Evolutionary conservation across 2,113 vertebrate species (phyloP), one percentile per base, ranked within the genome.

Genomic region (Porphyrio hochstetteri): DNA sequence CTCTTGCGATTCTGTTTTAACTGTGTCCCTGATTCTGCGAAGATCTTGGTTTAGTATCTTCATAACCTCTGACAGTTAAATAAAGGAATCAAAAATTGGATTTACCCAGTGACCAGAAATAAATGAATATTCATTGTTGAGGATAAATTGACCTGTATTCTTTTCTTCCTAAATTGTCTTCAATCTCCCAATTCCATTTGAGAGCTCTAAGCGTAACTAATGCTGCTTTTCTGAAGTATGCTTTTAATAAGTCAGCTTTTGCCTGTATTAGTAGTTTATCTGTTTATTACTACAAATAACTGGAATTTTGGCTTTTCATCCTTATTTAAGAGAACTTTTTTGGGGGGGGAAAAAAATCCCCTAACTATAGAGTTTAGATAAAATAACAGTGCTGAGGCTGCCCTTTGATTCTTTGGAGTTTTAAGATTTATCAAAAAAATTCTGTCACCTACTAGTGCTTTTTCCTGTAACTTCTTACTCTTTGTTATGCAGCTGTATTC

Each of bases 121-220:
- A 93, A 93, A 92, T 89, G 74, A 93, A 84, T 96, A 89, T 79
- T 92, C 63, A 69, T 72, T 96, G 88, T 72, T 92, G 63, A 88
- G 77, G 36, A 76, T 78, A 91, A 93, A 91, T 87, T 92, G 77
- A 94, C 74, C 81, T 92, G 21, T 90, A 42, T 70, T 71, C 68
- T 92, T 95, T 95, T 90, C 64, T 71, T 94, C 53, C 46, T 78
- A 57, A 93, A 82, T 88, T 69, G 77, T 82, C 63, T 93, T 86
- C 88, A 89, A 9, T 84, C 44, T 88, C 48, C 88, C 57, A 27
- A 9, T 75, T 93, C 56, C 5, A 1, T 91, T 92, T 0, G 2
- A 53, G 70, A 80, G 67, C 81, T 82, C 38, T 40, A 57, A 91
- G 69, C 1, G 0, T 89, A 84, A 68, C 55, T 92, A 92, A 92